Base-by-base conservation (phyloP, 1,140 invertebrate species). In the Panagrolaimus sp. region DNA sequence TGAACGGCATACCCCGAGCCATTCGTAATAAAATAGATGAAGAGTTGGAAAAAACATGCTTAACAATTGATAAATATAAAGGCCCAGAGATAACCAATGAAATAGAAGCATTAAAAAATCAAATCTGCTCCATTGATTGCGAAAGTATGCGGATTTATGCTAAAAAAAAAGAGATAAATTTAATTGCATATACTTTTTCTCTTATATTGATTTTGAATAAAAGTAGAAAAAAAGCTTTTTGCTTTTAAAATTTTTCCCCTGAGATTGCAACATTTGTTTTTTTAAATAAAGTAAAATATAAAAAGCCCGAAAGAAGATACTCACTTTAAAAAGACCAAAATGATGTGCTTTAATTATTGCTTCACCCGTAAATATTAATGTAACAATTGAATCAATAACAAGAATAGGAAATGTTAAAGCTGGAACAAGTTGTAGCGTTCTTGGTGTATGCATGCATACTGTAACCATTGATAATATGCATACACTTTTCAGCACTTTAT, bases 101-200 rank as follows among this genome's bases (percentile, higher is more conserved):
- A 95, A 96, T 77, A 97, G 88, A 23, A 98, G 92, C 93, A 99
- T 97, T 53, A 89, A 90, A 16, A 92, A 91, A 86, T 99, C 96
- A 86, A 98, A 99, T 86, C 96, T 92, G 85, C 93, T 97, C 96
- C 96, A 99, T 77, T 95, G 90, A 85, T 98, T 74, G 14, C 80
- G 81, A 65, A 81, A 75, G 65, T 81, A 81, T 23, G 66, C 65
- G 23, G 20, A 44, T 42, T 23, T 20, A 13, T 72, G 74, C 72
- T 75, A 45, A 51, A 77, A 72, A 38, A 38, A 38, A 38, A 4
- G 7, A 38, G 7, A 38, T 38, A 38, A 38, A 2, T 38, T 38
- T 38, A 38, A 38, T 38, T 38, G 31, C 31, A 38, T 38, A 38
- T 38, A 38, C 7, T 4, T 38, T 38, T 38, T 38, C n/a, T n/a